Base-by-base conservation (phyloP, 2,888 invertebrate species). In the Dicyrtoma fusca region DNA sequence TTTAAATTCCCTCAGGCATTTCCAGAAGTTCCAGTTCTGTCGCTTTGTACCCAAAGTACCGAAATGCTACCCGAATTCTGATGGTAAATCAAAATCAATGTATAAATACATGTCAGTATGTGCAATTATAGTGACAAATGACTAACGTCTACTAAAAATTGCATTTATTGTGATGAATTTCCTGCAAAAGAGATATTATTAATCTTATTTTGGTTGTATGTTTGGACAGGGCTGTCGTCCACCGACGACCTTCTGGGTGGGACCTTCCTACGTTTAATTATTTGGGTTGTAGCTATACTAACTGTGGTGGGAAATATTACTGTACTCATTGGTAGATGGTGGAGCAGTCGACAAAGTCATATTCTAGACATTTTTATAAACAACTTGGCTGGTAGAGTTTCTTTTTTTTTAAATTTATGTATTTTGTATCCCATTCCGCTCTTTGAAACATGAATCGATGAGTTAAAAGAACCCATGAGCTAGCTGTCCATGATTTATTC, bases 11-110 rank as follows among this genome's bases (percentile, higher is more conserved):
- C 53, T 23, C 17, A 77, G 77, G n/a, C 42, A 88, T 76, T 89
- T 89, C 76, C 87, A 87, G 76, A 86, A 86, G 57, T 90, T 89
- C 81, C 85, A 87, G 78, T 89, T 87, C 81, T 90, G 90, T 80
- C 86, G 87, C 1, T 88, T 86, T 82, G 87, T 87, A 0, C 88
- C 88, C 0, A 83, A 84, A 51, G 87, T 88, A 6, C 83, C 85
- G 64, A 85, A 85, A 77, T 90, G 90, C 79, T 84, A 84, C 44
- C 90, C 90, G 0, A 83, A 84, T 25, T 87, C 87, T 14, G 89
- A 90, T 81, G 90, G 89, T 83, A 83, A n/a, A n/a, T n/a, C n/a
- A n/a, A n/a, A n/a, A n/a, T n/a, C n/a, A n/a, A n/a, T 59, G 19
- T 21, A 45, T 45, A 47, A 21, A 11, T 53, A 1, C 19, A 53